phyloP scores from a whole-genome alignment of 2,888 invertebrate species.

The Netelia virgata region DNA sequence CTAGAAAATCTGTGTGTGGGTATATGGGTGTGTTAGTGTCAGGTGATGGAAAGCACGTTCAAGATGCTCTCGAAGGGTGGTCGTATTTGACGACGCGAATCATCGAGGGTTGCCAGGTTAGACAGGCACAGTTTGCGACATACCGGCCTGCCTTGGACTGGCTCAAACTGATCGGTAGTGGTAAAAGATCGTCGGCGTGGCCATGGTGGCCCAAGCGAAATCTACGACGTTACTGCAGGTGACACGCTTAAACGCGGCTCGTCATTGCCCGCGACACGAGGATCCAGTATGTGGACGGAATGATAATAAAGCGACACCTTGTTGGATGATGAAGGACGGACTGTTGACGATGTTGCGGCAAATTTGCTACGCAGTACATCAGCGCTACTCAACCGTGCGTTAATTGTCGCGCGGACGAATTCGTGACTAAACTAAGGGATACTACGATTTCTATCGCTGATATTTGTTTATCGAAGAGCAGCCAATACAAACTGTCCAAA shows the following conservation, averaged over 20 bases:
- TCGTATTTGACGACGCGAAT: conserved; percentile 54
- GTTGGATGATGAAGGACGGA: neutral
- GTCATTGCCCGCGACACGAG: conserved; percentile 26
- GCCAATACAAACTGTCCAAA: too few species aligned
- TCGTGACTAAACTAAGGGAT: too few species aligned
- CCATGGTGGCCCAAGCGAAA: neutral
- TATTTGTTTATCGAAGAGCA: too few species aligned
- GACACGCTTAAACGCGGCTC: conserved; percentile 47
- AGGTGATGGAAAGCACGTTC: conserved; percentile 11
- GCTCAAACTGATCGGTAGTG: conserved; percentile 15
- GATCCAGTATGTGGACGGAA: conserved; percentile 9
- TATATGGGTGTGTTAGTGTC: neutral
- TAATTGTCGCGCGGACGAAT: too few species aligned
- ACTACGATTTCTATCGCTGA: too few species aligned
- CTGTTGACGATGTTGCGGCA: neutral
- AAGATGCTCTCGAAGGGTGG: conserved; percentile 9
- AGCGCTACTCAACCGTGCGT: neutral
- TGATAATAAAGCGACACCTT: conserved; percentile 27
- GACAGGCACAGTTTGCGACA: conserved; percentile 9
- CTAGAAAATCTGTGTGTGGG: conserved; percentile 38
- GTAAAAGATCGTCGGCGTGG: conserved; percentile 27
- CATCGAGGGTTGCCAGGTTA: conserved; percentile 25
- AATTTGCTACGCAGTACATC: neutral
- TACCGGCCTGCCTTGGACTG: conserved; percentile 26
- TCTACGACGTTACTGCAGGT: conserved; percentile 44